A percentile compares a stretch with the other conserved stretches of the same genome.
Conservation (phyloP, 2,797 vertebrate species). For the Eupleurogrammus muticus region DNA sequence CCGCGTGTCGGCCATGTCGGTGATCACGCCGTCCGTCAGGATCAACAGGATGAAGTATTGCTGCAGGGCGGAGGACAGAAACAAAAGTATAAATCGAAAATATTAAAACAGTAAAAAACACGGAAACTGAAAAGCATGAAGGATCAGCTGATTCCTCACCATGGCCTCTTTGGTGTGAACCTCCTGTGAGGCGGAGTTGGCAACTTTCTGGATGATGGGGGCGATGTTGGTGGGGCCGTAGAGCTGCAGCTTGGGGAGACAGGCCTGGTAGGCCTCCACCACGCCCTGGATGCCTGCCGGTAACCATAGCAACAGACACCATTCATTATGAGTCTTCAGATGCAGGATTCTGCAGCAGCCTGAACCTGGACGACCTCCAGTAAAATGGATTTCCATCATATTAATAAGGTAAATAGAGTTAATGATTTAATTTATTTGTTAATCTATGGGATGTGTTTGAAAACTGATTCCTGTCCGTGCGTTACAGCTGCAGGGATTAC, state of each 20-base stretch:
- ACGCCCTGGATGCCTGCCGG: constrained; percentile 94
- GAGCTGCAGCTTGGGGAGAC: constrained; percentile 95
- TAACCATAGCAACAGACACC: background rate
- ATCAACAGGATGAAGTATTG: constrained; percentile 99
- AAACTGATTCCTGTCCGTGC: no score
- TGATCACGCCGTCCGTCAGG: constrained; percentile 97
- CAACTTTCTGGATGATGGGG: constrained; percentile 98
- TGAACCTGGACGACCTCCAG: no score
- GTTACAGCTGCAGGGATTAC: no score
- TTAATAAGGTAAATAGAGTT: no score
- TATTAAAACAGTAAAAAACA: no score
- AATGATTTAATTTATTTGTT: no score
- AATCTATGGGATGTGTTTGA: no score
- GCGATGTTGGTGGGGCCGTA: constrained; percentile 98
- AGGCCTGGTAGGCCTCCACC: constrained; percentile 98
- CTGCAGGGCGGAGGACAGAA: constrained; percentile 71
- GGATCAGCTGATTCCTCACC: constrained; percentile 79
- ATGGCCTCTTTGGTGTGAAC: constrained; percentile 97
- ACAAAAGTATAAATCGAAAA: no score
- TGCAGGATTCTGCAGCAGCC: no score
- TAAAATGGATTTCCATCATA: no score
- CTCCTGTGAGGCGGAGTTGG: constrained; percentile 95
- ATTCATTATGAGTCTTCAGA: no score
- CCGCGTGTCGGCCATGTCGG: constrained; percentile 97
- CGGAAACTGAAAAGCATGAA: no score